Evolutionary conservation across 2,797 vertebrate species (phyloP), one percentile per base, ranked within the genome.

Genomic region (Salarias fasciatus): DNA sequence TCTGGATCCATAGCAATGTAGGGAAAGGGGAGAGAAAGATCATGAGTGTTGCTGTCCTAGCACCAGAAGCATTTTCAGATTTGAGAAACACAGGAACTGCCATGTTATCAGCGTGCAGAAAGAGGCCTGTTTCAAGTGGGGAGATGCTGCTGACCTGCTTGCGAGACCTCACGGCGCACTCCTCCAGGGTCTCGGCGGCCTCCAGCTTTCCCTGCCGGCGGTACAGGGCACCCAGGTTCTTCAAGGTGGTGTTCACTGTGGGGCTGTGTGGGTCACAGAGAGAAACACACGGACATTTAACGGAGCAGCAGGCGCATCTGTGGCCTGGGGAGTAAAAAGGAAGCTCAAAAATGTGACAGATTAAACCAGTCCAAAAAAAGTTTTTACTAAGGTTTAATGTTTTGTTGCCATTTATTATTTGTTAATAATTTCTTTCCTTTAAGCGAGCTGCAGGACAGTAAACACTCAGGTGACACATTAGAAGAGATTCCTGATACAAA

Each of bases 201-300:
- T 97, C 96, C 8, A 97, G 90, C 80, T 97, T 97, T 61, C 96
- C 96, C 90, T 97, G 96, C 1, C 96, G 93, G 63, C 95, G 94
- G 83, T 99, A 99, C 72, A 99, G 87, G 0, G 97, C 96, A 0
- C 97, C 97, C 38, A 99, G 90, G 91, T 98, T 99, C 83, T 94
- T 92, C 90, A 99, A 89, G 7, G 97, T 99, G 12, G 97, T 98
- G 90, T 97, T 98, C 79, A 99, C 97, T 15, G 97, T 99, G 0
- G 97, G 97, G 89, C 97, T 99, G 82, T 0, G 41, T 2, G n/a
- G n/a, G 2, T n/a, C 63, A n/a, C 75, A 49, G 2, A 81, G 5
- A 62, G 12, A 52, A 1, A 8, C 4, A 61, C 13, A 57, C 6
- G 0, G 4, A 52, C 7, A 42, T 18, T 50, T 33, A 56, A 46